Percentiles rank a stretch among this genome's conserved stretches.
Conservation (phyloP, 2,113 vertebrate species). For the Romanogobio albipinnatus region DNA sequence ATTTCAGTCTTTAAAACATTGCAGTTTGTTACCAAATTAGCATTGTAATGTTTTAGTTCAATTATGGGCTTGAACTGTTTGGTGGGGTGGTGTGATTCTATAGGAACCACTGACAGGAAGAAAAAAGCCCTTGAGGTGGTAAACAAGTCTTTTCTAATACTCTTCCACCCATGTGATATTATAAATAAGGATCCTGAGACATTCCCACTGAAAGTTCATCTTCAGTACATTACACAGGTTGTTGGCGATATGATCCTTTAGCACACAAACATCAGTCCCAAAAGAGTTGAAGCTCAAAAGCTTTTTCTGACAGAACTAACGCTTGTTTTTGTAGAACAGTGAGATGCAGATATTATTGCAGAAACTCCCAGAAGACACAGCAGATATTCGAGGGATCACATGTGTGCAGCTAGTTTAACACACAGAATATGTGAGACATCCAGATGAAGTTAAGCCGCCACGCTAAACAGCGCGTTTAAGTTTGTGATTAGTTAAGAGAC, state of each 20-base stretch:
- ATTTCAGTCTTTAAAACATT: background rate
- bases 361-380: conserved; percentile 6
- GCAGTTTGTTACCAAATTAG: background rate
- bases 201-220: background rate
- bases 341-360: background rate
- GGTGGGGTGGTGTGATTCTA: background rate
- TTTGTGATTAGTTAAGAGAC: conserved; percentile 35
- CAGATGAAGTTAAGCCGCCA: conserved; percentile 26
- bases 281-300: background rate
- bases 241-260: conserved; percentile 14
- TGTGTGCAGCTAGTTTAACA: background rate
- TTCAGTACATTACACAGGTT: background rate
- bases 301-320: conserved; percentile 13
- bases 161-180: background rate
- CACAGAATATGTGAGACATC: conserved; percentile 11
- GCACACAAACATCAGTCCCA: conserved; percentile 11
- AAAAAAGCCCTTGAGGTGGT: background rate
- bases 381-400: background rate
- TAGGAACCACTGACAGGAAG: background rate
- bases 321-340: background rate
- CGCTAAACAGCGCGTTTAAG: conserved; percentile 23
- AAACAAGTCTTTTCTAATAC: background rate
- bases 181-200: conserved; percentile 1
- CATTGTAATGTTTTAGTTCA: background rate
- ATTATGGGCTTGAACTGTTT: background rate